Evolutionary conservation across 1,140 invertebrate genomes (phyloP).

Genomic region (Danaus melanippus): DNA sequence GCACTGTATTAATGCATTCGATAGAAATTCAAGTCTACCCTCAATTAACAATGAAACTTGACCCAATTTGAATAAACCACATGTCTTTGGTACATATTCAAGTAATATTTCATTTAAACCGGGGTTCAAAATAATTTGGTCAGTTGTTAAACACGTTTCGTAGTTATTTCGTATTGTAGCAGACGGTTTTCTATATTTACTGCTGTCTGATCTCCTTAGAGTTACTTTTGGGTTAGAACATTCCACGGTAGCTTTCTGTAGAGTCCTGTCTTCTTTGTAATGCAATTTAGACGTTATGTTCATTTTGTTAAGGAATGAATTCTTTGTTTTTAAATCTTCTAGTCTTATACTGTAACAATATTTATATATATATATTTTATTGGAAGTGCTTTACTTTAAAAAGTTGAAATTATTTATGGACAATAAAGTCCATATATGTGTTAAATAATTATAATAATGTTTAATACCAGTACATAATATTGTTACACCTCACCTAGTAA

Average conservation of each 20-base stretch:
- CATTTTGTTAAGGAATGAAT: constrained; percentile 74
- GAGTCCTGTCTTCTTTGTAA: constrained; percentile 84
- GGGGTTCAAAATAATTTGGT: constrained; percentile 74
- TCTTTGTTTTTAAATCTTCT: constrained; percentile 75
- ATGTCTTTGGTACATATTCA: constrained; percentile 73
- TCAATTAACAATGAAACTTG: constrained; percentile 76
- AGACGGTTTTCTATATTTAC: constrained; percentile 74
- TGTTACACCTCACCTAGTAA: constrained; percentile 49
- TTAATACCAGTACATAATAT: too few relatives aligned
- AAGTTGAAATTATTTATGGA: too few relatives aligned
- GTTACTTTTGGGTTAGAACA: constrained; percentile 74
- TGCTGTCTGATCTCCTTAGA: constrained; percentile 74
- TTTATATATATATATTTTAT: constrained; percentile 4
- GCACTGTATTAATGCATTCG: constrained; percentile 60
- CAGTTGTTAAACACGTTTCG: constrained; percentile 71
- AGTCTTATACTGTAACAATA: constrained; percentile 63
- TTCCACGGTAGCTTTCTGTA: constrained; percentile 77
- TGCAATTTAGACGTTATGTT: constrained; percentile 81
- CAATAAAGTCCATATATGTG: too few relatives aligned
- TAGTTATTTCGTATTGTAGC: constrained; percentile 75
- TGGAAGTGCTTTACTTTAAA: too few relatives aligned
- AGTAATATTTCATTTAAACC: constrained; percentile 82
- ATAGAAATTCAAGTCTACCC: constrained; percentile 76
- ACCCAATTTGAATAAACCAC: constrained; percentile 75
- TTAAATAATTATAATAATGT: too few relatives aligned